Percentiles rank a stretch among this genome's conserved stretches.
Conservation (phyloP, 2,113 vertebrate genomes). For the Astatotilapia flaviijosephi region DNA sequence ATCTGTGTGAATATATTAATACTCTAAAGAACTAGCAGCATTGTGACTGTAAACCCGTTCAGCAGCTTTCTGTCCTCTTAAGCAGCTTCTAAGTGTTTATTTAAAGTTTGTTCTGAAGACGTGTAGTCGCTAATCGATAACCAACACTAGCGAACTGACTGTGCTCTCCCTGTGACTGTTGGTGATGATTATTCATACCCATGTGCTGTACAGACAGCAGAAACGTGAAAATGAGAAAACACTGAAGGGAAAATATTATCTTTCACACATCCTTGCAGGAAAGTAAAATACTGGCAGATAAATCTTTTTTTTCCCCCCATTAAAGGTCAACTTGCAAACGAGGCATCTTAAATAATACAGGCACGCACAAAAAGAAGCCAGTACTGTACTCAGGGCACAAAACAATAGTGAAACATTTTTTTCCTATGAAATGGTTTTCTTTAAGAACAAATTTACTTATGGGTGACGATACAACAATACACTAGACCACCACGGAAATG, state of each 20-base stretch:
- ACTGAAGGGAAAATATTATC: background rate
- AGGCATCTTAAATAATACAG: conserved; percentile 48
- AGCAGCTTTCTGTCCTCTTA: conserved; percentile 31
- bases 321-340: conserved; percentile 40
- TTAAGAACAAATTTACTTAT: conserved; percentile 9
- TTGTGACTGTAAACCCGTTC: conserved; percentile 9
- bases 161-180: conserved; percentile 4
- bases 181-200: conserved; percentile 33
- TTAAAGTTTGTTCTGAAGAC: conserved; percentile 20
- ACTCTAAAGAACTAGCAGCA: conserved; percentile 55
- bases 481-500: conserved; percentile 68
- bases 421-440: conserved; percentile 5
- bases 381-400: conserved; percentile 15
- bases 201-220: conserved; percentile 26
- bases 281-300: conserved; percentile 28
- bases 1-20: conserved; percentile 41
- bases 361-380: conserved; percentile 37
- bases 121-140: background rate
- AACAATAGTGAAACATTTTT: conserved; percentile 13
- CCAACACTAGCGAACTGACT: background rate
- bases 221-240: conserved; percentile 17
- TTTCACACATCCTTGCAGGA: conserved; percentile 46
- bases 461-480: conserved; percentile 62
- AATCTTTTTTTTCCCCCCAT: background rate
- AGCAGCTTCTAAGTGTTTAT: conserved; percentile 26